Percentiles rank a stretch among this genome's conserved stretches.
Conservation (phyloP, 2,113 vertebrate species). For the Phyllostomus hastatus region DNA sequence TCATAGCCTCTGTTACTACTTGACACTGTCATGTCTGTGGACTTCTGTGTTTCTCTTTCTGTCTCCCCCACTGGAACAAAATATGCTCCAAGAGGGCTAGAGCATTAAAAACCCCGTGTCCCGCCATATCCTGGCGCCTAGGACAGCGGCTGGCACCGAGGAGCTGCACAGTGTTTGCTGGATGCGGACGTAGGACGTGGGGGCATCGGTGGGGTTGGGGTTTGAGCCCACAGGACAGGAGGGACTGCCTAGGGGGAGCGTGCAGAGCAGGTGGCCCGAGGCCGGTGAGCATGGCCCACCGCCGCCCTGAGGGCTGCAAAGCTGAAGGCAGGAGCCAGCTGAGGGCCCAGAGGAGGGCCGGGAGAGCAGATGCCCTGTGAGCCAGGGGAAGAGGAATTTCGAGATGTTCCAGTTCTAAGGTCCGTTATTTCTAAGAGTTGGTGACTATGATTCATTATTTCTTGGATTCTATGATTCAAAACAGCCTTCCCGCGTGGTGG, state of each 20-base stretch:
- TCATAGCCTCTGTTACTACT: neutral
- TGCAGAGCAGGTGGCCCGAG: neutral
- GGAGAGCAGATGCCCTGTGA: neutral
- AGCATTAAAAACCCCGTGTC: neutral
- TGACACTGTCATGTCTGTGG: too few relatives aligned
- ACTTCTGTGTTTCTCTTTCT: neutral
- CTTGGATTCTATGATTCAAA: slow-evolving; percentile 33
- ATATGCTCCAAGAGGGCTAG: neutral
- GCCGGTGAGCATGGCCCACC: neutral
- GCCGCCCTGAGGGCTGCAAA: neutral
- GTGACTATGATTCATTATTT: slow-evolving; percentile 51
- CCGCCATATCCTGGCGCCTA: neutral
- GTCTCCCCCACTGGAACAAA: neutral
- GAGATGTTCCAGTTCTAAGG: neutral
- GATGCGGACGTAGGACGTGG: accelerated
- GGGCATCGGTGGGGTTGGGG: neutral
- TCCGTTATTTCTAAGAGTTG: slow-evolving; percentile 34
- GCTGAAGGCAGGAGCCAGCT: neutral
- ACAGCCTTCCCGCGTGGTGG: neutral
- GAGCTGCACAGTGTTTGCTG: neutral
- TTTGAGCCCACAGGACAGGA: neutral
- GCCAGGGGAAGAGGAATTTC: neutral
- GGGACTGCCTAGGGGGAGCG: accelerated
- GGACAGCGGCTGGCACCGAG: neutral
- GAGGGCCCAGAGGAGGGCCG: neutral